Evolutionary conservation across 2,888 invertebrate species (phyloP), one percentile per base, ranked within the genome.

Genomic region (Parapristionchus giblindavisi): DNA sequence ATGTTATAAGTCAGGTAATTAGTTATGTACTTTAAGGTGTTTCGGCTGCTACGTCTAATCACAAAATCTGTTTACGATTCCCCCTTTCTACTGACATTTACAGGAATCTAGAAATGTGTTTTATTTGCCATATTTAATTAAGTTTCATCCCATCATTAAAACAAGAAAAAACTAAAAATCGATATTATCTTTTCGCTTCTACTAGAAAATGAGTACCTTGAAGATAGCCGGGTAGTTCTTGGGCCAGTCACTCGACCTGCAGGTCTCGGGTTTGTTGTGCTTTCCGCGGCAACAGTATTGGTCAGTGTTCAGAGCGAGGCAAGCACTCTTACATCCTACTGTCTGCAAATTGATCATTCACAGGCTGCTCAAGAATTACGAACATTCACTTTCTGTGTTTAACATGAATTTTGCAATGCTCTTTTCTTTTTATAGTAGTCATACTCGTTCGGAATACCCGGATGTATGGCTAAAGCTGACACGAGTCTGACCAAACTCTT

Each of bases 301-400:
- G 77, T 90, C 90, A 0, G 89, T 89, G 77, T 89, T 87, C 85
- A 90, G 90, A 2, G 89, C 89, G 48, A 87, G 66, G 83, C 91
- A 91, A 5, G 90, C 90, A 43, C 90, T 90, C 80, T 89, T 89
- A 80, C 91, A 91, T 27, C 87, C 90, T 3, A 88, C 85, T 3
- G 87, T 84, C 17, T 79, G 79, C 1, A 82, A n/a, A 40, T n/a
- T 4, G 4, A 11, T 2, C 4, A 2, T 38, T 11, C 17, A 2
- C n/a, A 2, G 3, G 27, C 32, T 3, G 11, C 27, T 27, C 6
- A 8, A 14, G 43, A 17, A 17, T 17, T 43, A 17, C 43, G 43
- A 43, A 43, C 43, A 43, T 14, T 8, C 17, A 43, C 17, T 43
- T 43, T 14, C 17, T 17, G 17, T 43, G 43, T 43, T 17, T 14